These are phyloP conservation scores for Bubo scandiacus DNA, from an alignment of 2,113 vertebrate species.

Conservation along the genomic window DNA sequence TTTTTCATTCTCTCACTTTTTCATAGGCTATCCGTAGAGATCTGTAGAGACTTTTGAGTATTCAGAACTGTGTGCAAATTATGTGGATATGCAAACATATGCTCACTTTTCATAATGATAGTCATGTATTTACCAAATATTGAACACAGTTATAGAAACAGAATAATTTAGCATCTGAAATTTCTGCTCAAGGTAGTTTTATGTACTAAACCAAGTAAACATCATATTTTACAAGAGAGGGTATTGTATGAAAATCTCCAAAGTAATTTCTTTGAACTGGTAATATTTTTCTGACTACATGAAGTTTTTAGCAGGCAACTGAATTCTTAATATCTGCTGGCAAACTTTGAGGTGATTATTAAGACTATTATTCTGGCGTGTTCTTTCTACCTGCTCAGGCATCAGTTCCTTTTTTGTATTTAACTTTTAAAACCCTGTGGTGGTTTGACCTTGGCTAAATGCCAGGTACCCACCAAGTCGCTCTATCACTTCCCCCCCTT, in stretches of 20 bases:
- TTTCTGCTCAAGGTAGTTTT: background rate
- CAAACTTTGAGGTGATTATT: background rate
- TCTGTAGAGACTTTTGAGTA: background rate
- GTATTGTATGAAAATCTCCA: background rate
- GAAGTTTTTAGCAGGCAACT: background rate
- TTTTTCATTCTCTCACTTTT: background rate
- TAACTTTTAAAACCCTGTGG: no score
- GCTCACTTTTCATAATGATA: background rate
- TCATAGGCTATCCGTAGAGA: background rate
- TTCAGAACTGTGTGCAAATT: background rate
- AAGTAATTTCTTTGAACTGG: background rate
- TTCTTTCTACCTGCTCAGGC: background rate
- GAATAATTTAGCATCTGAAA: background rate
- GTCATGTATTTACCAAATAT: background rate
- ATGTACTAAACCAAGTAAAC: background rate
- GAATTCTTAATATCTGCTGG: background rate
- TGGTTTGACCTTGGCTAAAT: no score
- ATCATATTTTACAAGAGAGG: background rate
- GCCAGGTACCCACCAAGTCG: no score
- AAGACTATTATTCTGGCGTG: background rate
- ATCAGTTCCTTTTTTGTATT: background rate
- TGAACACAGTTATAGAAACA: background rate
- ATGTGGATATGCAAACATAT: background rate
- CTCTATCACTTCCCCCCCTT: no score
- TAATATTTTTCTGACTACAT: background rate